Base-by-base conservation (phyloP, 53 echinoderm and acorn worm genomes). In the Henricia sp. region DNA sequence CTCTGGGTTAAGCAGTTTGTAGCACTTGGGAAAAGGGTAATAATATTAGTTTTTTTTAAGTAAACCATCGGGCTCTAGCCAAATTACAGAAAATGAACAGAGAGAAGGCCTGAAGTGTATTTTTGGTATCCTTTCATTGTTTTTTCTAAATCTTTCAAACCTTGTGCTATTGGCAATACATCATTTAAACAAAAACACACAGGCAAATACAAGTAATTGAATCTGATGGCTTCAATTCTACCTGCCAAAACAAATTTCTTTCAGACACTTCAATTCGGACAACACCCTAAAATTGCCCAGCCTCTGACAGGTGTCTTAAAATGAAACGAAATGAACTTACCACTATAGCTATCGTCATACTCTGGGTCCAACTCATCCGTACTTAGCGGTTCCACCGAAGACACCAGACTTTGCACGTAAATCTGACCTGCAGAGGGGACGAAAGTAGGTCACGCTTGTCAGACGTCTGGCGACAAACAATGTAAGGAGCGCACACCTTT, bases 301-400 rank as follows among this genome's bases (percentile, higher is more conserved):
- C 48, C 14, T 10, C 8, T 53, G 3, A 3, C 53, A 10, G 8
- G 16, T 53, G 14, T 24, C 60, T 59, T 14, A 44, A 44, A 44
- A 44, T 6, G 13, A 44, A 44, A 44, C 6, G 44, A 44, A 44
- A 34, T 20, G 4, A 21, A 50, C 89, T 85, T 59, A 92, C 92
- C 92, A 62, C 85, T 80, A 50, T 92, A 92, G 37, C 82, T 92
- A 73, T 88, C 82, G 21, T 92, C 92, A 82, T 66, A 77, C 0
- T 25, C 29, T 1, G 51, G 21, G 10, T 36, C 20, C 64, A 58
- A 38, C 39, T 92, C 88, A 0, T 3, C 4, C 1, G 88, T 89
- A 28, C 46, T 71, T 0, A 58, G 11, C 21, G 32, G 42, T 2
- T 28, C 32, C 6, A 16, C 72, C 30, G 33, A 36, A 3, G 40